phyloP scores from a whole-genome alignment of 1,140 invertebrate genomes.

The Hylyphantes graminicola region DNA sequence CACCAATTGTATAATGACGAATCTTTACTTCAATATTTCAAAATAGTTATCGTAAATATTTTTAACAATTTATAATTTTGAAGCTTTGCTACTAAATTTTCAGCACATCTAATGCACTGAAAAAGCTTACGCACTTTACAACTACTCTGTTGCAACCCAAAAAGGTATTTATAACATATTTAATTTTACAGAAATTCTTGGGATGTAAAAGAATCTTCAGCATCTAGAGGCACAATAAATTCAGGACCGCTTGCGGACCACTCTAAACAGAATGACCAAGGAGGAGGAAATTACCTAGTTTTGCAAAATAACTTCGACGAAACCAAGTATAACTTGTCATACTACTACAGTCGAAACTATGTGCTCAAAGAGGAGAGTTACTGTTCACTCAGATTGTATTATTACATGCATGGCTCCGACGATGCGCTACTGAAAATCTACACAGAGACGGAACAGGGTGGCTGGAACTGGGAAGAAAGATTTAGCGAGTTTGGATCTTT shows the following conservation, averaged over 20 bases:
- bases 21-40: too few species aligned
- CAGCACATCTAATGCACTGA: too few species aligned
- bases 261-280: constrained; percentile 33
- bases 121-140: too few species aligned
- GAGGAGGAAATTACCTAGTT: constrained; percentile 27
- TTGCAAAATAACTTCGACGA: constrained; percentile 7
- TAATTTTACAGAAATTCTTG: constrained; percentile 40
- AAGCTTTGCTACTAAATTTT: too few species aligned
- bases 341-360: constrained; percentile 55
- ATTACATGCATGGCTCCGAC: constrained; percentile 51
- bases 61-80: too few species aligned
- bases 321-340: constrained; percentile 22
- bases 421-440: constrained; percentile 39
- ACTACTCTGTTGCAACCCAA: too few species aligned
- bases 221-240: constrained; percentile 19
- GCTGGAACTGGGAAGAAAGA: constrained; percentile 33
- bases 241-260: constrained; percentile 55
- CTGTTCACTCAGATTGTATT: constrained; percentile 56
- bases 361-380: background rate
- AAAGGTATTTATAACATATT: too few species aligned
- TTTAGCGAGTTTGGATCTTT: constrained; percentile 17
- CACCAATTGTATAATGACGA: too few species aligned
- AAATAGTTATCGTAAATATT: too few species aligned
- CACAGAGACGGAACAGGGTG: constrained; percentile 53
- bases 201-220: background rate